Percentiles rank a stretch among this genome's conserved stretches.
Conservation (phyloP, 2,888 invertebrate species). For the Asteroscopus sphinx region DNA sequence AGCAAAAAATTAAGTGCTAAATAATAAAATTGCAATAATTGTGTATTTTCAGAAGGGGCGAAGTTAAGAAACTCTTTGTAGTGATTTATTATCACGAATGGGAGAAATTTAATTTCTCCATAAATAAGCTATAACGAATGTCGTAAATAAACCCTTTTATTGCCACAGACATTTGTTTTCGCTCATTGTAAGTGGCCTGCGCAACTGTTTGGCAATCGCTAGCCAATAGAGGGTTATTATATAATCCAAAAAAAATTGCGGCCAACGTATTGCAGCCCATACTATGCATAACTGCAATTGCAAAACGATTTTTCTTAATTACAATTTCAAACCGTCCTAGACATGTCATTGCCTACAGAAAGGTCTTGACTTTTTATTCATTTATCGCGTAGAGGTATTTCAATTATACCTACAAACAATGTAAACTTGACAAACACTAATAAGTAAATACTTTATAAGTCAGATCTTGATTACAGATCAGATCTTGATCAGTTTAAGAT, state of each 20-base stretch:
- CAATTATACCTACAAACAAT: constrained; percentile 6
- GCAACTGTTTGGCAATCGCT: constrained; percentile 11
- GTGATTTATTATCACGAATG: constrained; percentile 46
- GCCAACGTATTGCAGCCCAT: constrained; percentile 2
- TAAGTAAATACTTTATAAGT: constrained; percentile 37
- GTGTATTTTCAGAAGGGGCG: constrained; percentile 13
- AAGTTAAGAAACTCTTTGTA: too few species aligned
- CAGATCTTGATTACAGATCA: constrained; percentile 53
- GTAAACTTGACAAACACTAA: constrained; percentile 12
- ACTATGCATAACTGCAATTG: constrained; percentile 2
- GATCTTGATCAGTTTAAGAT: constrained; percentile 43
- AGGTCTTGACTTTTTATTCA: background rate
- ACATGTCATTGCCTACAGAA: constrained; percentile 11
- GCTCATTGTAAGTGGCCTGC: constrained; percentile 9
- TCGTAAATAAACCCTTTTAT: constrained; percentile 30
- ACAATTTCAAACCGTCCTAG: background rate
- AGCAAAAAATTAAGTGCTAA: constrained; percentile 31
- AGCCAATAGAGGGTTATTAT: constrained; percentile 21
- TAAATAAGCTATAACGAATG: constrained; percentile 22
- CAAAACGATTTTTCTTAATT: constrained; percentile 10
- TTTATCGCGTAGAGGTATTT: constrained; percentile 9
- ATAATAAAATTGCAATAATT: constrained; percentile 27
- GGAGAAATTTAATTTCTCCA: constrained; percentile 49
- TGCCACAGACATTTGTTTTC: constrained; percentile 7
- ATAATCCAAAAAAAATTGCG: constrained; percentile 33